Evolutionary conservation across 2,113 vertebrate species (phyloP), one percentile per base, ranked within the genome.

Genomic region (Spea multiplicata): DNA sequence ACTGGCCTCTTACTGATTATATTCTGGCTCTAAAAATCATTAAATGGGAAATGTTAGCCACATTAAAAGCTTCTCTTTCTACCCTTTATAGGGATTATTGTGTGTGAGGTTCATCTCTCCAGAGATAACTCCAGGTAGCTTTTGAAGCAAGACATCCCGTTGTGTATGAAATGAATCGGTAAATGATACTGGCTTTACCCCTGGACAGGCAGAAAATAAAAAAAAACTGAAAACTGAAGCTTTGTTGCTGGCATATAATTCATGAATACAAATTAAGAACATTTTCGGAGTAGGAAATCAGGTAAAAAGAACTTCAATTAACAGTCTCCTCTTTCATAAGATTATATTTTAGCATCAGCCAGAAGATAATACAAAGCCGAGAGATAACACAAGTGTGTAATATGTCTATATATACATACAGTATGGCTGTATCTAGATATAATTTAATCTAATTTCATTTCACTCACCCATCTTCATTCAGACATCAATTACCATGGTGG

Each of bases 81-180:
- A 9, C 55, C 10, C 2, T 59, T 12, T 13, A 9, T 59, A 84
- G 83, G 88, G 82, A 76, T 86, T 49, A 75, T 75, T 86, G 88
- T 78, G 74, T 71, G 80, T 86, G 75, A 61, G 72, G 72, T 62
- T 81, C 82, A 74, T 83, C 44, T 71, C 78, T 81, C 78, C 75
- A 81, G 76, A 14, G 74, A 66, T 84, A 84, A 88, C 86, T 86
- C 83, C 85, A 88, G 85, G 90, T 86, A 86, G 84, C 74, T 85
- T 89, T 86, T 44, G 73, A 85, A 88, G 86, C 80, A 86, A 86
- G 83, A 81, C 75, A 66, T 71, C 84, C 88, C 46, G 70, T 82
- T 79, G 85, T 81, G 88, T 86, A 68, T 80, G 84, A 86, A 89
- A 93, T 86, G 88, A 91, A 90, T 93, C 87, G 87, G 89, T 83